Evolutionary conservation across 2,797 vertebrate genomes (phyloP).

Genomic region (Rhabdomys pumilio): DNA sequence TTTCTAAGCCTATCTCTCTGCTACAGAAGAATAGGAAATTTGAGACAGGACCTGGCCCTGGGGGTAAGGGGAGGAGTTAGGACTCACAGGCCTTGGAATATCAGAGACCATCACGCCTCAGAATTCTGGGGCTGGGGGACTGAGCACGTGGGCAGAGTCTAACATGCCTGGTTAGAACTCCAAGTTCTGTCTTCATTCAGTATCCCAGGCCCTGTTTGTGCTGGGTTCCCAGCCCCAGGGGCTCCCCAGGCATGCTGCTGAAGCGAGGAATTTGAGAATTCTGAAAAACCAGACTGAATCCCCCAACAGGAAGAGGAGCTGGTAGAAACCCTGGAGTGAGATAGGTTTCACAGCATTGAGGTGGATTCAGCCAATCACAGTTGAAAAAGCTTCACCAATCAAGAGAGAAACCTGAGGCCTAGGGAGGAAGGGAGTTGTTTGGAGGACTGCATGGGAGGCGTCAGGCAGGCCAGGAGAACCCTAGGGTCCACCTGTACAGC

Average conservation of each 20-base stretch:
- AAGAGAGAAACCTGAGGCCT: constrained; percentile 22
- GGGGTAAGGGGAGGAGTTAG: not conserved
- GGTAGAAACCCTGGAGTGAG: not conserved
- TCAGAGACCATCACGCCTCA: not conserved
- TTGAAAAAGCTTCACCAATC: not conserved
- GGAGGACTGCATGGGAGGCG: not conserved
- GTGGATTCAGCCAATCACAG: constrained; percentile 24
- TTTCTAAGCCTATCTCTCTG: constrained; percentile 45
- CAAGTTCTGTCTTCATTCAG: constrained; percentile 1
- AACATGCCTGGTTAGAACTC: not conserved
- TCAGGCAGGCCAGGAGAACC: not conserved
- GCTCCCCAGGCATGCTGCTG: not conserved
- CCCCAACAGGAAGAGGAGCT: not conserved
- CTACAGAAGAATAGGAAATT: not conserved
- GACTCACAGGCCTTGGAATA: not conserved
- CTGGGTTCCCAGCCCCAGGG: not conserved
- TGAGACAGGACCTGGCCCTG: constrained; percentile 25
- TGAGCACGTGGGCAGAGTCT: not conserved
- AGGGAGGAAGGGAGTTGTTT: not conserved
- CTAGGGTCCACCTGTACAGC: not conserved
- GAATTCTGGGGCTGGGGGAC: not conserved
- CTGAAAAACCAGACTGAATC: not conserved
- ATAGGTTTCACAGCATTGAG: constrained; percentile 14
- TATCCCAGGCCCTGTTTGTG: not conserved
- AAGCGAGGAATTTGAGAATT: not conserved